Conservation (phyloP, 2,888 invertebrate genomes). For the Ligdia adustata region DNA sequence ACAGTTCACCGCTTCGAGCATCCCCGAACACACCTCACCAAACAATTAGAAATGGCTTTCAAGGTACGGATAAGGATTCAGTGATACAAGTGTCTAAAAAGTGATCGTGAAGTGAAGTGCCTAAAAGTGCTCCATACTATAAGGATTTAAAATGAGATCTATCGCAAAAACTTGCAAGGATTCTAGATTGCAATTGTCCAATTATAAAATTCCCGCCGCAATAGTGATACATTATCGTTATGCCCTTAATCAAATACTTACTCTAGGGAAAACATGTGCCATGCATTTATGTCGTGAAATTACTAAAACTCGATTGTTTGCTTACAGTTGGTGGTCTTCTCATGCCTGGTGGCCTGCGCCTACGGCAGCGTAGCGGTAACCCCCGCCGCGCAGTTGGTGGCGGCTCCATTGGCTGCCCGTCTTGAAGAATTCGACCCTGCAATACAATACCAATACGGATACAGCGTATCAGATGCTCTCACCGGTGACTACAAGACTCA, state of each 20-base stretch:
- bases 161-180: constrained; percentile 10
- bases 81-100: constrained; percentile 35
- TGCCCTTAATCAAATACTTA: constrained; percentile 12
- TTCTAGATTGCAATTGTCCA: neutral
- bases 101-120: constrained; percentile 28
- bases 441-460: constrained; percentile 83
- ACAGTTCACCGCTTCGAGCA: constrained; percentile 73
- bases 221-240: neutral
- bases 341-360: constrained; percentile 65
- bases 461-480: constrained; percentile 71
- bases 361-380: constrained; percentile 63
- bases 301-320: constrained; percentile 13
- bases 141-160: too few relatives aligned
- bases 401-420: constrained; percentile 57
- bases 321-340: constrained; percentile 70
- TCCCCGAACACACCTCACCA: constrained; percentile 65
- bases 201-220: constrained; percentile 1
- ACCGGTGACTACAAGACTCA: constrained; percentile 78
- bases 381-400: constrained; percentile 31
- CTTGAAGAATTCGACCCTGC: constrained; percentile 79
- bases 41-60: constrained; percentile 68
- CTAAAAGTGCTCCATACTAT: too few relatives aligned
- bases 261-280: constrained; percentile 10
- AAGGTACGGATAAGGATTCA: constrained; percentile 67
- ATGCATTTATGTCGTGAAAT: constrained; percentile 7